Base-by-base conservation (phyloP, 2,888 invertebrate genomes). In the Exocentrus adspersus region DNA sequence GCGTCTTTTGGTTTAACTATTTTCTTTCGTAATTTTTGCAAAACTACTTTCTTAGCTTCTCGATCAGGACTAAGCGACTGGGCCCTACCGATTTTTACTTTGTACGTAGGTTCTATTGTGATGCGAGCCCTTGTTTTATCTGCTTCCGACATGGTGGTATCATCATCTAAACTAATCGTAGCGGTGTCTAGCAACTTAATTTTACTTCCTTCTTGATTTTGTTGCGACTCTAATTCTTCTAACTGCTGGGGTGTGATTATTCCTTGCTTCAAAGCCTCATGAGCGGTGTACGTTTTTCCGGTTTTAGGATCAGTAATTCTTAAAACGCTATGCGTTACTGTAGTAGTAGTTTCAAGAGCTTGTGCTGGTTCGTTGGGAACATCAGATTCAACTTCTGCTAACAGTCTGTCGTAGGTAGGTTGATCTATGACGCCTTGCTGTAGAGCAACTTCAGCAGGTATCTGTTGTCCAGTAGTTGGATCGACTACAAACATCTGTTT, bases 391-490 rank as follows among this genome's bases (percentile, higher is more conserved):
- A 53, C 20, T 64, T 86, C 85, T 48, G 85, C 84, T 70, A 86
- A 85, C 66, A 87, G 85, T 72, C 84, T 85, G 69, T 83, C 83
- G 63, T 84, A 85, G 7, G 87, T 87, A 63, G 85, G 77, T 58
- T 83, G 77, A 75, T 87, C 90, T 61, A 95, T 90, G 63, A 91
- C 81, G 5, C 93, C 94, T 65, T 90, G 86, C 78, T 91, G 88
- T 70, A 93, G 88, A 2, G 95, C 95, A 54, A 92, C 90, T 81
- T 93, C 91, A 72, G 93, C 87, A 1, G 92, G 92, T 70, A 94
- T 85, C 77, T 90, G 89, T 78, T 93, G 89, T 2, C 93, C 94
- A 0, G 93, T 92, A 72, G 87, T 88, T 0, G 95, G 94, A 81
- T 96, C 94, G 59, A 88, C 84, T 10, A 92, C 87, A 85, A 91